Conservation (phyloP, 2,113 vertebrate genomes). For the Tragelaphus imberbis region DNA sequence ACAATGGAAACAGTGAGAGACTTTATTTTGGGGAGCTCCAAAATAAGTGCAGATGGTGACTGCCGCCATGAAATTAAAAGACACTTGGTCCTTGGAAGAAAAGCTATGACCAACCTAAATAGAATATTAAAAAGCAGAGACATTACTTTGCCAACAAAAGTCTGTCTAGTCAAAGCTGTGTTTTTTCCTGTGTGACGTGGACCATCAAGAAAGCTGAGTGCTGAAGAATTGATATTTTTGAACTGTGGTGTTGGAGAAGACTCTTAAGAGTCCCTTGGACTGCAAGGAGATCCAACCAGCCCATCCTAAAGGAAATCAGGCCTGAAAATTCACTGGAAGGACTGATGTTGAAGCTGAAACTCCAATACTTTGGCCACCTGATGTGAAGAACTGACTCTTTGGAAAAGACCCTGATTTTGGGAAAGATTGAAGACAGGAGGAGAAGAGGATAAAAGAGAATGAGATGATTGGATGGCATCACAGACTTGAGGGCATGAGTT, state of each 20-base stretch:
- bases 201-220: neutral
- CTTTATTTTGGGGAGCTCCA: neutral
- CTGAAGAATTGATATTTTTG: neutral
- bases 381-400: neutral
- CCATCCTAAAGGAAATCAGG: neutral
- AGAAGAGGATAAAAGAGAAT: neutral
- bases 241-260: neutral
- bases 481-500: fast-evolving
- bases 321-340: neutral
- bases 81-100: neutral
- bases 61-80: neutral
- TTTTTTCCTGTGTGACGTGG: neutral
- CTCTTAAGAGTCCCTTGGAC: neutral
- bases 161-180: neutral
- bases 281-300: neutral
- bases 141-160: neutral
- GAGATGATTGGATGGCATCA: neutral
- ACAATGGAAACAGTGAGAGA: neutral
- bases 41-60: neutral
- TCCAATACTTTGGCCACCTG: neutral
- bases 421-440: neutral
- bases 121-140: neutral
- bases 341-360: neutral
- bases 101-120: neutral
- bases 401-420: neutral